Evolutionary conservation across 1,140 invertebrate species (phyloP), one percentile per base, ranked within the genome.

Genomic region (Cydia splendana): DNA sequence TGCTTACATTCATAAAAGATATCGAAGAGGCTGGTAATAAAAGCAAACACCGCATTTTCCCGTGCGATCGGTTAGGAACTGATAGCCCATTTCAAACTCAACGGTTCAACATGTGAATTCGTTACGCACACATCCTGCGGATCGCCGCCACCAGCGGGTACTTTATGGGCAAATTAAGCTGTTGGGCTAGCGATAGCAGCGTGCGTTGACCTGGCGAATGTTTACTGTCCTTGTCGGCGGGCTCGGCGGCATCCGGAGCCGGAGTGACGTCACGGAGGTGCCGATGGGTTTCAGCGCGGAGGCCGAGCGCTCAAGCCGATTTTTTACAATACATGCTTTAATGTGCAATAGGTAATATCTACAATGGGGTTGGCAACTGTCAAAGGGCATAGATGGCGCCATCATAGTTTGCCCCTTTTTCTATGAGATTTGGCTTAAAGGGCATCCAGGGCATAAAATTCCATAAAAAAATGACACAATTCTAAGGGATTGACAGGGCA

Each of bases 151-250:
- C 87, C 81, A 82, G 81, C 84, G 84, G 84, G 81, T 82, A 81
- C 83, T 82, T 85, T 83, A 89, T 86, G 88, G 89, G 82, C 87
- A 80, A 84, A 85, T 86, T 83, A 83, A 89, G 88, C 85, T 57
- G 34, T 86, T 84, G 80, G 78, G 85, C 85, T 91, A 91, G 86
- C 88, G 88, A 89, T 85, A 88, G 81, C 80, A 69, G 85, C 90
- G 91, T 80, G 79, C 89, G 80, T 91, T 92, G 91, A 92, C 91
- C 91, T 88, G 86, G 82, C 85, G 86, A 88, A 89, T 91, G 89
- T 91, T 92, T 91, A 91, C 88, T 92, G 91, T 92, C 91, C 90
- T 92, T 92, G 91, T 80, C 84, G 88, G 71, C 69, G 45, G 10
- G 80, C 83, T 85, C 80, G 78, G 80, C 71, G 79, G 83, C 79